These are phyloP conservation scores for Lycophotia porphyrea DNA, from an alignment of 2,888 invertebrate genomes.

Conservation along the genomic window DNA sequence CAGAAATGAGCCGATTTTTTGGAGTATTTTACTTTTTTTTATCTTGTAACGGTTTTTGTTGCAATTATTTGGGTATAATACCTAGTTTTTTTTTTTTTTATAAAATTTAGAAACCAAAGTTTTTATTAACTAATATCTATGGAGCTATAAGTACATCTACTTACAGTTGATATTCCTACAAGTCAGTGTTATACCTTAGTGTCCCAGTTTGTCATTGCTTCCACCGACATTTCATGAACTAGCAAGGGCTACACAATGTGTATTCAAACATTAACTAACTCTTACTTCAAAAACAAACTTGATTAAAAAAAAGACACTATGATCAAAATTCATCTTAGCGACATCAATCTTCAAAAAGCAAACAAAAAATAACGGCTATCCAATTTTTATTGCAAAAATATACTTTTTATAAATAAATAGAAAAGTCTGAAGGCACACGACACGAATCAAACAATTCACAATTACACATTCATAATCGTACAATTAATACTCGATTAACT, in stretches of 20 bases:
- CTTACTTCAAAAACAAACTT: background rate
- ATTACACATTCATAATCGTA: conserved; percentile 60
- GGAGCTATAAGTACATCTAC: background rate
- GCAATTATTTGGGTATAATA: background rate
- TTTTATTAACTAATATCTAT: background rate
- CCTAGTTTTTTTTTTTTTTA: background rate
- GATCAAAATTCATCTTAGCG: background rate
- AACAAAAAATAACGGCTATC: conserved; percentile 46
- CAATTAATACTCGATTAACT: conserved; percentile 49
- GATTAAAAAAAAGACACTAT: background rate
- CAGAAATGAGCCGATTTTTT: conserved; percentile 60
- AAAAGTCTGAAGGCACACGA: conserved; percentile 67
- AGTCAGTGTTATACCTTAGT: background rate
- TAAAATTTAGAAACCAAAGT: background rate
- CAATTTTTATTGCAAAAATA: conserved; percentile 59
- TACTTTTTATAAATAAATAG: conserved; percentile 60
- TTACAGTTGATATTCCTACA: background rate
- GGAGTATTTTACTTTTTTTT: conserved; percentile 1
- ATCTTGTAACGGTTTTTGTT: background rate
- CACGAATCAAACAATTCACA: conserved; percentile 61
- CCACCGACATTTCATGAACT: background rate
- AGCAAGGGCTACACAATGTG: background rate
- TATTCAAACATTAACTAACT: background rate
- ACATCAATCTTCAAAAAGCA: conserved; percentile 34
- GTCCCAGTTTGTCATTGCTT: background rate